phyloP scores from a whole-genome alignment of 2,888 invertebrate genomes.

The Timema cristinae region DNA sequence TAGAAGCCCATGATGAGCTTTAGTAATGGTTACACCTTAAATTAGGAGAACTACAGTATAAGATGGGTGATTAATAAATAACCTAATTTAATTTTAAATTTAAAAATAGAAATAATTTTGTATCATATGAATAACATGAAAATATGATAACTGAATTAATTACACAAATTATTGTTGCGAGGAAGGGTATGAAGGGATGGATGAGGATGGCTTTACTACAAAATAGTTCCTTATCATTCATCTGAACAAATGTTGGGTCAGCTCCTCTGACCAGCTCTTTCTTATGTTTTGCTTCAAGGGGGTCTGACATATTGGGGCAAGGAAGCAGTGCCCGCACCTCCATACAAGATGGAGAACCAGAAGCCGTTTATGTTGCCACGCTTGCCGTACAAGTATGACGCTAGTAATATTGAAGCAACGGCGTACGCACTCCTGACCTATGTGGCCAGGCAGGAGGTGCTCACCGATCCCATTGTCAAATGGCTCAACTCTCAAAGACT shows the following conservation, averaged over 20 bases:
- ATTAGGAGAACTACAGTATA: no score
- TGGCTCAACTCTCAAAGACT: slow-evolving; percentile 87
- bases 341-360: slow-evolving; percentile 84
- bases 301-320: slow-evolving; percentile 85
- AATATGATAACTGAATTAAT: no score
- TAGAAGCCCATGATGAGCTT: no score
- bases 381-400: slow-evolving; percentile 81
- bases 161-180: no score
- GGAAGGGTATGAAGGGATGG: no score
- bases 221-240: not conserved
- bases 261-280: no score
- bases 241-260: slow-evolving; percentile 20
- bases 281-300: slow-evolving; percentile 45
- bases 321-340: slow-evolving; percentile 72
- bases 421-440: slow-evolving; percentile 88
- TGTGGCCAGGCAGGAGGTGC: slow-evolving; percentile 76
- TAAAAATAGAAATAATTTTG: no score
- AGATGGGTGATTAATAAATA: no score
- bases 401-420: slow-evolving; percentile 88
- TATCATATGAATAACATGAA: no score
- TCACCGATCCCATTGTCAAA: slow-evolving; percentile 80
- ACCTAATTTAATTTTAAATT: no score
- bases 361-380: slow-evolving; percentile 86
- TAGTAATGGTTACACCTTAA: no score
- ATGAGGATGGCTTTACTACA: no score